Conservation (phyloP, 1,140 invertebrate species). For the Mya arenaria region DNA sequence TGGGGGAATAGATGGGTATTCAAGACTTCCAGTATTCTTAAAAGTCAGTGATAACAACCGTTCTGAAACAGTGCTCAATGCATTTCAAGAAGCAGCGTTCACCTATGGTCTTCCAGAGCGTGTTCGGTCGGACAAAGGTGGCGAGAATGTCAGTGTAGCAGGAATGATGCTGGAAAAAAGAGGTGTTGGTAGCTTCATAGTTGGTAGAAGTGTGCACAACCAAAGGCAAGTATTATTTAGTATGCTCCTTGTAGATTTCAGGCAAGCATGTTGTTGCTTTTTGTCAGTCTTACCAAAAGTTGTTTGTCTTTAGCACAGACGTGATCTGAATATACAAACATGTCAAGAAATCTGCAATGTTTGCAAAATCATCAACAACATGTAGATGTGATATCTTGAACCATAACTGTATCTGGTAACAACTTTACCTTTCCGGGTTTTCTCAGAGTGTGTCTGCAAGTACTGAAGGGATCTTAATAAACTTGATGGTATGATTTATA, state of each 20-base stretch:
- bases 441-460: too few species aligned
- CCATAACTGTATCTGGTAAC: too few species aligned
- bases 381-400: too few species aligned
- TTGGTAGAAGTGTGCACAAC: slow-evolving; percentile 32
- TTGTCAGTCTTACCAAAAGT: too few species aligned
- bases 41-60: slow-evolving; percentile 53
- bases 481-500: too few species aligned
- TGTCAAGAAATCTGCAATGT: too few species aligned
- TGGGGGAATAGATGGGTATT: slow-evolving; percentile 31
- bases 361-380: too few species aligned
- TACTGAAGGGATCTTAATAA: too few species aligned
- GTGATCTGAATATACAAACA: too few species aligned
- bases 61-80: slow-evolving; percentile 48
- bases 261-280: not conserved
- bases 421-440: too few species aligned
- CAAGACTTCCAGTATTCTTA: slow-evolving; percentile 53
- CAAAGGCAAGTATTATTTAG: slow-evolving; percentile 5
- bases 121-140: slow-evolving; percentile 60
- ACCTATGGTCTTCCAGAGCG: slow-evolving; percentile 53
- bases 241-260: too few species aligned
- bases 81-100: slow-evolving; percentile 53
- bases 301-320: too few species aligned
- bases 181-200: not conserved
- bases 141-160: slow-evolving; percentile 57
- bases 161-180: slow-evolving; percentile 48